Evolutionary conservation across 2,113 vertebrate genomes (phyloP), one percentile per base, ranked within the genome.

Genomic region (Anoplopoma fimbria): DNA sequence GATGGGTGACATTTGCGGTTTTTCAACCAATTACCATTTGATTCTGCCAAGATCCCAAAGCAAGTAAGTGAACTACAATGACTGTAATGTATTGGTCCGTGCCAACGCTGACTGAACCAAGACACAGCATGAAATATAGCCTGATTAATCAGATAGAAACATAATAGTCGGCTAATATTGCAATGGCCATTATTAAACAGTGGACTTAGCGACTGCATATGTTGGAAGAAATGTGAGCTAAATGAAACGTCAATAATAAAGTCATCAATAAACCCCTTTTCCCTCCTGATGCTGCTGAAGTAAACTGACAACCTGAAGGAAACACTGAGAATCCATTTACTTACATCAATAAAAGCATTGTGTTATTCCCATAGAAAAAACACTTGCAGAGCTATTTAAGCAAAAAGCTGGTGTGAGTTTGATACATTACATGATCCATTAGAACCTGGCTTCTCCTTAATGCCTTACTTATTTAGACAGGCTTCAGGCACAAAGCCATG

Each of bases 391-490:
- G 5, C 10, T 29, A 45, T 67, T 83, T 14, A 68, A 64, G 80
- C 69, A 88, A 85, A 87, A 65, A 72, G 45, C 63, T 83, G 29
- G 64, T 72, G 55, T 69, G 63, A 64, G 38, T 67, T 76, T 79
- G 76, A 75, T 82, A 63, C 68, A 89, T 78, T 78, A 85, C 69
- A 69, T 63, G 69, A 91, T 88, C 73, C 75, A 83, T 85, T 83
- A 76, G 25, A 82, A 71, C 55, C 70, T 31, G 57, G 73, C 45
- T 87, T 76, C 78, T 70, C 85, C 65, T 47, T 58, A 72, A 76
- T 5, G 7, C 64, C 77, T 77, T 68, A 31, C 25, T 62, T 78
- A 82, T 89, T 87, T 84, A 83, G 63, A 64, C 25, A 74, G 49
- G 69, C 34, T 82, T 64, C 68, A 73, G 29, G 6, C 57, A 62